Evolutionary conservation across 2,888 invertebrate genomes (phyloP).

Genomic region (Galerucella nymphaeae): DNA sequence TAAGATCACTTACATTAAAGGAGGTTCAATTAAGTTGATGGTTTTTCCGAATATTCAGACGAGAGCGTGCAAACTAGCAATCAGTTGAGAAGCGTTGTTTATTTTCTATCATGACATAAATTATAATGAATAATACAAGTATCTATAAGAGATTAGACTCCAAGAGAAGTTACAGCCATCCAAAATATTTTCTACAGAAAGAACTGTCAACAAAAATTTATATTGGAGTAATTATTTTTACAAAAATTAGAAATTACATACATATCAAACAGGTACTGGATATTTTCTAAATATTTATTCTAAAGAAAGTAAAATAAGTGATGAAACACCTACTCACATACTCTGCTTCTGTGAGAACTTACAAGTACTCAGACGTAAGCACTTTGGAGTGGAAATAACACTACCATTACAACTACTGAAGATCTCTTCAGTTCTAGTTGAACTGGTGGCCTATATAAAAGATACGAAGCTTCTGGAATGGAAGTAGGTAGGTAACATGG

Average conservation of each 20-base stretch:
- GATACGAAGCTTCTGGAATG: too few species aligned
- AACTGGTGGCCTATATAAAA: too few species aligned
- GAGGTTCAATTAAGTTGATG: slow-evolving; percentile 28
- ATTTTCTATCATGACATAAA: slow-evolving; percentile 5
- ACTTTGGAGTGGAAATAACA: too few species aligned
- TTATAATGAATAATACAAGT: slow-evolving; percentile 5
- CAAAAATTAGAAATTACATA: neutral
- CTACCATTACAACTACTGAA: too few species aligned
- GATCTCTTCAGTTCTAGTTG: too few species aligned
- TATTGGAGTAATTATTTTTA: neutral
- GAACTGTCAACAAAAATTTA: neutral
- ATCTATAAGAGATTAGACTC: neutral
- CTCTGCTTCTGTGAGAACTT: too few species aligned
- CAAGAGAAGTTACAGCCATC: neutral
- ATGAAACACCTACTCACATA: too few species aligned
- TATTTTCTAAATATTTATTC: too few species aligned
- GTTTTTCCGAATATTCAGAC: slow-evolving; percentile 17
- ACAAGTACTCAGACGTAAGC: too few species aligned
- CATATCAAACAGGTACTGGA: too few species aligned
- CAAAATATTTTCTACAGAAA: neutral
- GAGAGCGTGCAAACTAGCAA: slow-evolving; percentile 11
- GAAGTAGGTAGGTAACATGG: too few species aligned
- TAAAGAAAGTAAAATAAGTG: too few species aligned
- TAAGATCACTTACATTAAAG: slow-evolving; percentile 27
- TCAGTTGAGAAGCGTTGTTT: slow-evolving; percentile 6